Conservation (phyloP, 2,113 vertebrate genomes). For the Paramisgurnus dabryanus region DNA sequence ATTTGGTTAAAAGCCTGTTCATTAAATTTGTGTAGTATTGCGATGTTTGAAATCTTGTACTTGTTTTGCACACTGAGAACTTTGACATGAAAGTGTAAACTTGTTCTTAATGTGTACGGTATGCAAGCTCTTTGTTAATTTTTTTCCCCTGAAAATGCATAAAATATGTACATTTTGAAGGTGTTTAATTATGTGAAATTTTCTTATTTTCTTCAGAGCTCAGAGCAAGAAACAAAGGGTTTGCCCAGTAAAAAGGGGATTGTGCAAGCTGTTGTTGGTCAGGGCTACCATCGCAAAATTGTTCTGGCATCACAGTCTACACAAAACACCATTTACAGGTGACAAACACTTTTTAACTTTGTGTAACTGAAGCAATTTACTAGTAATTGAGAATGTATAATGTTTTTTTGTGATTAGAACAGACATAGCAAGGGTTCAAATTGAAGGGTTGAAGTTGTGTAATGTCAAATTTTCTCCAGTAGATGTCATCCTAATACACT, state of each 20-base stretch:
- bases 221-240: conserved; percentile 96
- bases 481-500: conserved; percentile 21
- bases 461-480: conserved; percentile 22
- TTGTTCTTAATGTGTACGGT: not conserved
- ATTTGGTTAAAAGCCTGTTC: no score
- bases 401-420: no score
- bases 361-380: not conserved
- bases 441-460: not conserved
- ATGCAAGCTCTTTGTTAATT: not conserved
- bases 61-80: not conserved
- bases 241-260: conserved; percentile 98
- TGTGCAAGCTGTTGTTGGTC: conserved; percentile 95
- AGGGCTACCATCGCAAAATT: conserved; percentile 98
- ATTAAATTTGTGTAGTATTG: no score
- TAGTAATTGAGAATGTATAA: not conserved
- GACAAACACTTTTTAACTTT: conserved; percentile 44
- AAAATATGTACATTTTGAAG: not conserved
- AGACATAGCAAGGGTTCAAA: no score
- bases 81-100: not conserved
- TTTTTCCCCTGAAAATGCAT: no score
- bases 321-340: conserved; percentile 96
- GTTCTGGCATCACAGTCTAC: conserved; percentile 93
- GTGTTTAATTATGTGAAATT: not conserved
- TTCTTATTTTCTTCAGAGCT: conserved; percentile 73
- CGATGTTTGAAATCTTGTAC: not conserved